phyloP scores from a whole-genome alignment of 2,113 vertebrate species.

The Meriones unguiculatus region DNA sequence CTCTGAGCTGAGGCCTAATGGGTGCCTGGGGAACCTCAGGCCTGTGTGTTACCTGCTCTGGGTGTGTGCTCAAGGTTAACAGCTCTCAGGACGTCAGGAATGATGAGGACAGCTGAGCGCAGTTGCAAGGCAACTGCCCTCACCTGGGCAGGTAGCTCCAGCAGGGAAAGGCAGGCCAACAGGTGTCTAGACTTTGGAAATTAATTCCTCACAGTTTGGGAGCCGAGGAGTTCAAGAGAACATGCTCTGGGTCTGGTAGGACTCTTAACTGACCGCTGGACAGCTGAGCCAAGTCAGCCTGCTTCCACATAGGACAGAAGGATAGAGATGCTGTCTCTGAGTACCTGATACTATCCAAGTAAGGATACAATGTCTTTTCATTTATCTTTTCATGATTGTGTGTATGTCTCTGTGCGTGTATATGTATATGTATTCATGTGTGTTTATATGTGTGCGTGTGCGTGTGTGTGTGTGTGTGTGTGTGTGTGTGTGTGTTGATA shows the following conservation, averaged over 20 bases:
- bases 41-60: rapidly evolving
- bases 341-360: not conserved
- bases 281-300: not conserved
- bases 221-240: no score
- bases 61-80: rapidly evolving
- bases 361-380: not conserved
- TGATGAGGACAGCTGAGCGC: rapidly evolving
- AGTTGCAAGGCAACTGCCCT: not conserved
- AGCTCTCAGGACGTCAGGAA: not conserved
- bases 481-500: not conserved
- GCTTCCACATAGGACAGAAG: not conserved
- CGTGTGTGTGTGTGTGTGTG: not conserved
- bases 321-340: rapidly evolving
- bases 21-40: not conserved
- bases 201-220: not conserved
- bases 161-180: not conserved
- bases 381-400: not conserved
- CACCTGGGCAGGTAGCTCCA: no score
- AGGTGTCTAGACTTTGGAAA: not conserved
- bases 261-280: not conserved
- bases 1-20: not conserved
- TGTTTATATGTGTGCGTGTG: not conserved
- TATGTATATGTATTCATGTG: not conserved
- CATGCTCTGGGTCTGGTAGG: not conserved
- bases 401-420: not conserved